Percentiles rank a stretch among this genome's conserved stretches.
Conservation (phyloP, 2,888 invertebrate genomes). For the Caenorhabditis sp. region DNA sequence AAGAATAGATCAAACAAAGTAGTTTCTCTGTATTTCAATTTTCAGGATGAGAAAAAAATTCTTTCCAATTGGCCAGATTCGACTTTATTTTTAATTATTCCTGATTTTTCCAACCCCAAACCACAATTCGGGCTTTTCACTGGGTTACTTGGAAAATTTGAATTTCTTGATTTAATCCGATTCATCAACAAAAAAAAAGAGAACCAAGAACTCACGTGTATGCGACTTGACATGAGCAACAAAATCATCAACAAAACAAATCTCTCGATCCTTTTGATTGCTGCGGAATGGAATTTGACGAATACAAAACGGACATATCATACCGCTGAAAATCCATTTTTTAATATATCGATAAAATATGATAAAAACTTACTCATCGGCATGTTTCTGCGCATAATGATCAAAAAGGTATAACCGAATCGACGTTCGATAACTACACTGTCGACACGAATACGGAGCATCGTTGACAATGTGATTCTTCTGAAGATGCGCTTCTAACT, state of each 20-base stretch:
- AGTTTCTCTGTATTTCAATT: no score
- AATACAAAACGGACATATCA: constrained; percentile 29
- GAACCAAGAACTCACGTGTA: constrained; percentile 5
- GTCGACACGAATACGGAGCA: constrained; percentile 41
- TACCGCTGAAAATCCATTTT: constrained; percentile 21
- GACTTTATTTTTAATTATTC: no score
- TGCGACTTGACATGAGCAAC: constrained; percentile 16
- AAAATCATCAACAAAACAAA: constrained; percentile 1
- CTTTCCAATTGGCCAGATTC: no score
- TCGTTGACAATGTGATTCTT: constrained; percentile 13
- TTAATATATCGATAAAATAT: background rate
- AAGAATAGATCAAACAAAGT: no score
- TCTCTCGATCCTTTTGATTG: constrained; percentile 6
- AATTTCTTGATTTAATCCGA: no score
- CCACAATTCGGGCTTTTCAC: no score
- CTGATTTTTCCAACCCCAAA: no score
- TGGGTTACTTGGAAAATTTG: no score
- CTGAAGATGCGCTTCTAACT: background rate
- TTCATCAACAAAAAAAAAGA: background rate
- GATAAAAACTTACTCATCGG: constrained; percentile 21
- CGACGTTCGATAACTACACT: constrained; percentile 43
- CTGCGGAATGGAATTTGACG: constrained; percentile 17
- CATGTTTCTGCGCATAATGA: constrained; percentile 38
- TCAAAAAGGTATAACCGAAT: constrained; percentile 25
- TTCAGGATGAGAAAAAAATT: no score